These are phyloP conservation scores for Theonella swinhoei DNA, from an alignment of 37 sponge, comb jelly and placozoan species.

Conservation along the genomic window DNA sequence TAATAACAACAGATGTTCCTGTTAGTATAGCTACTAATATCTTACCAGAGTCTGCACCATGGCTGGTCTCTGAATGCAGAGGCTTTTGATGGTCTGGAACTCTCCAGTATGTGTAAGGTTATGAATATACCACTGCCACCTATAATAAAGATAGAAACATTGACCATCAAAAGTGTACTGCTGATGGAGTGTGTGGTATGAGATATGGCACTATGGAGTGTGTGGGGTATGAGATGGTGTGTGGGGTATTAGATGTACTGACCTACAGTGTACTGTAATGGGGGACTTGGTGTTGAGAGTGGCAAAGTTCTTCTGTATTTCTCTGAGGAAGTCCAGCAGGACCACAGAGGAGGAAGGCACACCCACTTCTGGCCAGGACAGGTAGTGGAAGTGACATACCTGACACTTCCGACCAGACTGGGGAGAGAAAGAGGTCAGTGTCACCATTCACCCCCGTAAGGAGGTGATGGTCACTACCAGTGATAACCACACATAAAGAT, in stretches of 20 bases:
- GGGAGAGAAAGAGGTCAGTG: too few species aligned
- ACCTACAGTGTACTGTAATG: conserved; percentile 86
- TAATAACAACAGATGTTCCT: too few species aligned
- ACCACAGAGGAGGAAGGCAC: conserved; percentile 58
- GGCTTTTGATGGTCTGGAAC: conserved; percentile 91
- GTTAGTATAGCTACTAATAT: too few species aligned
- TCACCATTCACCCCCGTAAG: too few species aligned
- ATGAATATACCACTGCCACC: conserved; percentile 93
- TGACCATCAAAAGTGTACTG: too few species aligned
- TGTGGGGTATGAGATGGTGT: too few species aligned
- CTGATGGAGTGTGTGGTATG: too few species aligned
- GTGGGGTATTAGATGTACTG: too few species aligned
- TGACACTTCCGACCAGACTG: conserved; percentile 42
- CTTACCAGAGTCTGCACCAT: conserved; percentile 97
- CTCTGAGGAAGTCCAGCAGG: conserved; percentile 85
- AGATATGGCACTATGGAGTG: too few species aligned
- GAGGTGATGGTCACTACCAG: too few species aligned
- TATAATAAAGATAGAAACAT: too few species aligned
- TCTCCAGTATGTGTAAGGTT: conserved; percentile 85
- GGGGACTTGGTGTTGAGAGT: conserved; percentile 55
- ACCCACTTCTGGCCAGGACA: conserved; percentile 84
- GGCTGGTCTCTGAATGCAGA: conserved; percentile 92
- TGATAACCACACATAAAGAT: too few species aligned
- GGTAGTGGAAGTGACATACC: conserved; percentile 86
- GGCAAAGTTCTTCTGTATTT: conserved; percentile 78